Base-by-base conservation (phyloP, 2,797 vertebrate genomes). In the Allobates femoralis region DNA sequence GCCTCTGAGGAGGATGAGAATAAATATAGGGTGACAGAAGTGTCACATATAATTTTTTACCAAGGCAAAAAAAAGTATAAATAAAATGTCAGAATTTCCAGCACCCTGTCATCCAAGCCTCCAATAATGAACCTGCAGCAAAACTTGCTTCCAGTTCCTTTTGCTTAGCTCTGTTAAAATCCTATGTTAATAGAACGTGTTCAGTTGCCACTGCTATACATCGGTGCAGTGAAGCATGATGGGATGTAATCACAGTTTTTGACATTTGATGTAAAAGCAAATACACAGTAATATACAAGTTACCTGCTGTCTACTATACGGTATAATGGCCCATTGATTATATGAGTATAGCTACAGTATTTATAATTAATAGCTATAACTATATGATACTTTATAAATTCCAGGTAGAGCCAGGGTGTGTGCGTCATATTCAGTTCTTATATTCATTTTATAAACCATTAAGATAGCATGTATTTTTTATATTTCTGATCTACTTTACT, bases 11-110 rank as follows among this genome's bases (percentile, higher is more conserved):
- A 26, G 50, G 26, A 82, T 14, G 32, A 56, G 56, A 81, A 86
- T 81, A 81, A 86, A 86, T 86, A 41, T 66, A 82, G 79, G 79
- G 41, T 86, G 85, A 86, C 85, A 86, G 69, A 76, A n/a, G 71
- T 86, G 85, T 86, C 85, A 86, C 80, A 86, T 81, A 7, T 67
- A 82, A 86, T 86, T 66, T 85, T 58, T 62, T 75, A 81, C 64
- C 73, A 66, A 55, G 46, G 56, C 8, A 81, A 86, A 80, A 53
- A 58, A 41, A 86, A 74, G 6, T 28, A 58, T 81, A 86, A 55
- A 86, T 32, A 81, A 86, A 86, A 64, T 82, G 85, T 86, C 85
- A 82, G 71, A n/a, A 82, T 56, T 81, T 56, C 60, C 32, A 82
- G 71, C 26, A 86, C 82, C 46, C 79, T 86, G 71, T 86, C 85